Evolutionary conservation across 2,888 invertebrate species (phyloP).

Genomic region (Monoplex corrugatus): DNA sequence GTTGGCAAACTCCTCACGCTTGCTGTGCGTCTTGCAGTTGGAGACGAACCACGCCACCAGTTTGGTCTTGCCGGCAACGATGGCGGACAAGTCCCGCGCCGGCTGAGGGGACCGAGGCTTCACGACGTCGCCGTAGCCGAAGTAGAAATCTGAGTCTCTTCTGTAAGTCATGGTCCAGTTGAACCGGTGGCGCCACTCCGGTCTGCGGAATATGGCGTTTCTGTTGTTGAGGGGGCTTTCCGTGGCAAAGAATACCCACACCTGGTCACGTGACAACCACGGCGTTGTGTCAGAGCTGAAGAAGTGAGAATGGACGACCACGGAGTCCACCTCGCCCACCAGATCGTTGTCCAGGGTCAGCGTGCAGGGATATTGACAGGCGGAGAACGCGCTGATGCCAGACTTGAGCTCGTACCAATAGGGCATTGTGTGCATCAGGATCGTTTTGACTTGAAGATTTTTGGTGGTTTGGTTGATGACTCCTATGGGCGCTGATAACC

Average conservation of each 20-base stretch:
- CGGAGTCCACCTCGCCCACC: constrained; percentile 43
- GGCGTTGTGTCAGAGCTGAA: neutral
- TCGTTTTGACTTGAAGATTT: neutral
- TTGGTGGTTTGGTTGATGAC: neutral
- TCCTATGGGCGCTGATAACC: neutral
- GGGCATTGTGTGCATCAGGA: constrained; percentile 54
- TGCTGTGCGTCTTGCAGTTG: constrained; percentile 40
- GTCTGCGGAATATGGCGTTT: neutral
- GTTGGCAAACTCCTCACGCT: constrained; percentile 44
- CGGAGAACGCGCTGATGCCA: constrained; percentile 10
- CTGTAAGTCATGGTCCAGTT: constrained; percentile 59
- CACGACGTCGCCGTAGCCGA: constrained; percentile 47
- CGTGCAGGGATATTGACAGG: constrained; percentile 47
- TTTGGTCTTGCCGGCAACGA: constrained; percentile 41
- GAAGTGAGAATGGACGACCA: constrained; percentile 49
- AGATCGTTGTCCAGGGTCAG: constrained; percentile 30
- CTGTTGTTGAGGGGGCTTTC: constrained; percentile 51
- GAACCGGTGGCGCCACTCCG: constrained; percentile 42
- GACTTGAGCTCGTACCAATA: constrained; percentile 51
- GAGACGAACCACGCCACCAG: constrained; percentile 51
- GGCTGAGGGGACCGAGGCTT: neutral
- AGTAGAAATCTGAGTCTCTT: constrained; percentile 53
- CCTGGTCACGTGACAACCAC: constrained; percentile 34
- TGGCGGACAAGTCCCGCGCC: neutral
- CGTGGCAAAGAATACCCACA: constrained; percentile 56